Base-by-base conservation (phyloP, 2,797 vertebrate genomes). In the Columba guinea region DNA sequence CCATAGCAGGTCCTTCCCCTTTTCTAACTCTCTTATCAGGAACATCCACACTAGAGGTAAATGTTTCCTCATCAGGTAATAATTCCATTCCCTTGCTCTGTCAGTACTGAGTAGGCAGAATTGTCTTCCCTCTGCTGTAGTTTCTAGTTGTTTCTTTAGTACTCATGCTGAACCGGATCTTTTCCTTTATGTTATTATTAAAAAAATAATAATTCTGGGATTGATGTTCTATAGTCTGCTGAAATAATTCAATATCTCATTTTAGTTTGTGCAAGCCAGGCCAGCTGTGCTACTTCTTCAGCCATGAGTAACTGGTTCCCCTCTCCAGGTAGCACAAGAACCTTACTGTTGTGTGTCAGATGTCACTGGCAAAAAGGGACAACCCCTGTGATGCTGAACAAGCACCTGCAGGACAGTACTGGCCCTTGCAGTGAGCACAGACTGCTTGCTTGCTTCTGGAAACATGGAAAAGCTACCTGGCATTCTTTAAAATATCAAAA, bases 381-480 rank as follows among this genome's bases (percentile, higher is more conserved):
- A 4, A 41, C 18, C 27, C 17, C 26, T 63, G 1, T 0, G 11
- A 53, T 8, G 21, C 32, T 55, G 1, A 78, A 9, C 10, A 24
- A 14, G 32, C 60, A n/a, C 55, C 55, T 39, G 3, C 46, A n/a
- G 35, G 34, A 44, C 60, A 81, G 39, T 4, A 16, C 2, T 13
- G 23, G 28, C 76, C 52, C 27, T 4, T 30, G 56, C 34, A n/a
- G 34, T 7, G 34, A 71, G 46, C 19, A 32, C 39, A 32, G 81
- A 39, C 48, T 52, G 30, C 49, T 60, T 1, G 0, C 59, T 63
- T 35, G 11, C 73, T 71, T 46, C 55, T 77, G 65, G 30, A 37
- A 73, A 64, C 22, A 19, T 0, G 6, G 69, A 77, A 51, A 74
- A 73, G 51, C 60, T 46, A 15, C 55, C 64, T 56, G 37, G 19